Evolutionary conservation across 2,888 invertebrate species (phyloP).

Genomic region (Euspilapteryx auroguttella): DNA sequence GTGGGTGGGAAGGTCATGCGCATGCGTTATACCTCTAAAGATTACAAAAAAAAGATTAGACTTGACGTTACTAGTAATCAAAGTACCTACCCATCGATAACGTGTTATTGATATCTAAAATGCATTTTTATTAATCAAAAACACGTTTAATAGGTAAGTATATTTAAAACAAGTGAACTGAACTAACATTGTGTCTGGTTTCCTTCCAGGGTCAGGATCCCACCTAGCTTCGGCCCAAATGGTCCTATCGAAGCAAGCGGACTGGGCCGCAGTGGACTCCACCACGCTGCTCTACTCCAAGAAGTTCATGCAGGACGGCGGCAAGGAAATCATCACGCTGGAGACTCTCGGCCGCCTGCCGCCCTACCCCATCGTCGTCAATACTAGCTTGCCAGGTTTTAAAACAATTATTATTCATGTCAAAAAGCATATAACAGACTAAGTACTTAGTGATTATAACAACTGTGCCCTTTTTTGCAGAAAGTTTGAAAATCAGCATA

Average conservation of each 20-base stretch:
- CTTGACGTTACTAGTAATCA: too few relatives aligned
- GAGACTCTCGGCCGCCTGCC: constrained; percentile 68
- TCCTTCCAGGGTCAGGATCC: constrained; percentile 58
- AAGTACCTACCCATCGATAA: too few relatives aligned
- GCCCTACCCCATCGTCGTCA: constrained; percentile 66
- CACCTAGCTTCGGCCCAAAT: constrained; percentile 65
- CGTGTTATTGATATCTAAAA: too few relatives aligned
- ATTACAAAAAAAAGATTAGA: too few relatives aligned
- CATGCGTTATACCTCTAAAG: too few relatives aligned
- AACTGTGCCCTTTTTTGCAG: constrained; percentile 28
- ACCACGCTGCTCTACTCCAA: constrained; percentile 57
- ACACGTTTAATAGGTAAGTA: too few relatives aligned
- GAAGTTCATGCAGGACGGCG: constrained; percentile 57
- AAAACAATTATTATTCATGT: background rate
- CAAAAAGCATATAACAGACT: background rate
- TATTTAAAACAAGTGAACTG: too few relatives aligned
- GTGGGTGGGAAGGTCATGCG: too few relatives aligned
- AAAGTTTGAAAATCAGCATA: constrained; percentile 30
- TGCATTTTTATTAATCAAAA: too few relatives aligned
- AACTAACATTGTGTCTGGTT: too few relatives aligned
- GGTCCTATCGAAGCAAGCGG: constrained; percentile 63
- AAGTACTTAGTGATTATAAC: background rate
- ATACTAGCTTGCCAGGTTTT: constrained; percentile 31
- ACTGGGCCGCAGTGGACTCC: constrained; percentile 67
- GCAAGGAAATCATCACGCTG: constrained; percentile 57